phyloP scores from a whole-genome alignment of 2,113 vertebrate genomes.

The Thunnus thynnus region DNA sequence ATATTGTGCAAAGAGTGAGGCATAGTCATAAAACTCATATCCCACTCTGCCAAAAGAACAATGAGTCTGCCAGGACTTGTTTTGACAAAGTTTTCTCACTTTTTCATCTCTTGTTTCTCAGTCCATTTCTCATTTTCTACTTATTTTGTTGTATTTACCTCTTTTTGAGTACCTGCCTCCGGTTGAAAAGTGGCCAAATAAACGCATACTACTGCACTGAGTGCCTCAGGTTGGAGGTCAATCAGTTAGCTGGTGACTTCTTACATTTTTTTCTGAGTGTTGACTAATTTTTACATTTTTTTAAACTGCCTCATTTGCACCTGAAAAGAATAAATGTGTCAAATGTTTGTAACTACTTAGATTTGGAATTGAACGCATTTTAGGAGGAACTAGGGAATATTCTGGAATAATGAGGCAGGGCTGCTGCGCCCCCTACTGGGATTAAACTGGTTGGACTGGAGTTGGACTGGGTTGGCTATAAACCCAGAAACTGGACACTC shows the following conservation, averaged over 20 bases:
- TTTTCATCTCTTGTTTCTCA: constrained; percentile 26
- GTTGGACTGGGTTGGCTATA: constrained; percentile 60
- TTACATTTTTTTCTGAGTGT: neutral
- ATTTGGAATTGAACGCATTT: constrained; percentile 22
- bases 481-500: constrained; percentile 29
- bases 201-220: constrained; percentile 58
- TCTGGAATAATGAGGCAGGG: constrained; percentile 47
- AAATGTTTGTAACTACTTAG: constrained; percentile 12
- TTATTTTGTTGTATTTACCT: constrained; percentile 23
- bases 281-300: neutral
- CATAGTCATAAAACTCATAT: constrained; percentile 5
- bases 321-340: neutral
- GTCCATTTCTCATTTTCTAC: constrained; percentile 6
- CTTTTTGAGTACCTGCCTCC: constrained; percentile 27
- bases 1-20: neutral
- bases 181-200: constrained; percentile 59
- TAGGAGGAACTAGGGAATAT: constrained; percentile 34
- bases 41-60: constrained; percentile 43
- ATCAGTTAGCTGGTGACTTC: constrained; percentile 6
- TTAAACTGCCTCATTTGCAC: constrained; percentile 3
- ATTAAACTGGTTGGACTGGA: constrained; percentile 77
- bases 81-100: constrained; percentile 51
- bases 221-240: constrained; percentile 36
- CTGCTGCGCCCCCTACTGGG: constrained; percentile 82
- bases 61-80: constrained; percentile 24